Conservation (phyloP, 2,888 invertebrate species). For the Torymus auratus region DNA sequence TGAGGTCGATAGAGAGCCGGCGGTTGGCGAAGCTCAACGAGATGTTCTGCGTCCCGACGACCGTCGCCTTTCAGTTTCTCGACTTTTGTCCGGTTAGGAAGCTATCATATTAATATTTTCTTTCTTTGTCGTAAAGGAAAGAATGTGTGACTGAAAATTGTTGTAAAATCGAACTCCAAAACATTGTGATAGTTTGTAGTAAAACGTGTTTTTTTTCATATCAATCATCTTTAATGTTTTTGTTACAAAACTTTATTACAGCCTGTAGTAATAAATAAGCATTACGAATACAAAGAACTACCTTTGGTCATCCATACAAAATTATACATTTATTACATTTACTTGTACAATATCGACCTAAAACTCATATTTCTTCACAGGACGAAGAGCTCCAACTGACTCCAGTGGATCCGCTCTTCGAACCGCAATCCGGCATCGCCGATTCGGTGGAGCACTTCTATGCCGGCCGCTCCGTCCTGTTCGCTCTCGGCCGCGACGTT, state of each 20-base stretch:
- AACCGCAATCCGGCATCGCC: constrained; percentile 71
- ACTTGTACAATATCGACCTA: no score
- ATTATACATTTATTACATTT: no score
- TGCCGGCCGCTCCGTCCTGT: constrained; percentile 82
- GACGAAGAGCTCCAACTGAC: constrained; percentile 76
- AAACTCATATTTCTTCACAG: constrained; percentile 61
- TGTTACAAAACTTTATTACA: no score
- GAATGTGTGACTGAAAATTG: no score
- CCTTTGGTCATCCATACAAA: no score
- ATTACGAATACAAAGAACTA: no score
- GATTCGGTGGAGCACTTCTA: constrained; percentile 76
- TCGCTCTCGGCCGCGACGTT: constrained; percentile 79
- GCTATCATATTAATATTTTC: not conserved
- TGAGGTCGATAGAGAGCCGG: constrained; percentile 77
- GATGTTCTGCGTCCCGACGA: constrained; percentile 77
- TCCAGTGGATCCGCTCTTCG: constrained; percentile 69
- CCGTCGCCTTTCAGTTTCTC: constrained; percentile 80
- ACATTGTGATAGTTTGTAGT: no score
- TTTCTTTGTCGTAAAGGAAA: no score
- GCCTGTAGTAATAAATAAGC: no score
- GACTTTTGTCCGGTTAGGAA: constrained; percentile 77
- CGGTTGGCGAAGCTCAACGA: constrained; percentile 69
- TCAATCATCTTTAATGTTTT: no score
- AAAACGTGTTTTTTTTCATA: no score
- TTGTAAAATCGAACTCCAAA: no score